Conservation (phyloP, 2,888 invertebrate genomes). For the Drosophila parthenogenetica region DNA sequence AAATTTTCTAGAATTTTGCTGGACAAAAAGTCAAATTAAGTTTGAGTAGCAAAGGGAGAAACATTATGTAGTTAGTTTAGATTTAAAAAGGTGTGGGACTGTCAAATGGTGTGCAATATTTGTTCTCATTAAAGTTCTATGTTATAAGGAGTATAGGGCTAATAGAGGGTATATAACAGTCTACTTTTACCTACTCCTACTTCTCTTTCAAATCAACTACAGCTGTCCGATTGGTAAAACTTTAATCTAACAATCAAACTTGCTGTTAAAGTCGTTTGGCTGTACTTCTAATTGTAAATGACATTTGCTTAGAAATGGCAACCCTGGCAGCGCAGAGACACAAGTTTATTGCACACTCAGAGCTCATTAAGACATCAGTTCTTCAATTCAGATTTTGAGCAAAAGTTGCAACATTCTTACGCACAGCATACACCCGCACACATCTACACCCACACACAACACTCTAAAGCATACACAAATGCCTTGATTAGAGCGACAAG, state of each 20-base stretch:
- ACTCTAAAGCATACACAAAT: conserved; percentile 34
- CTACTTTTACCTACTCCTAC: too few relatives aligned
- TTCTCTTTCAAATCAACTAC: too few relatives aligned
- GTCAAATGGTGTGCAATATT: background rate
- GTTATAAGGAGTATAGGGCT: too few relatives aligned
- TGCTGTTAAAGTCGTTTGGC: conserved; percentile 18
- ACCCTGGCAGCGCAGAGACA: conserved; percentile 9
- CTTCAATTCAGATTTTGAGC: conserved; percentile 6
- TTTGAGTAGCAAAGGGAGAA: background rate
- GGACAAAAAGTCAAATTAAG: background rate
- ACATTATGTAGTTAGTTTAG: background rate
- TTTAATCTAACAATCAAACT: background rate
- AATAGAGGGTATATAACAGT: too few relatives aligned
- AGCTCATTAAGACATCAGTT: conserved; percentile 50
- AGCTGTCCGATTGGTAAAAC: too few relatives aligned
- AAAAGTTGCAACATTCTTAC: conserved; percentile 21
- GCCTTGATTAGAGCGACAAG: conserved; percentile 74
- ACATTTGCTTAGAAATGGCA: conserved; percentile 36
- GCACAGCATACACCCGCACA: conserved; percentile 24
- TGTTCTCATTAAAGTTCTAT: background rate
- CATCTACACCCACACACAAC: conserved; percentile 37
- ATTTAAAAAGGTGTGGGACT: background rate
- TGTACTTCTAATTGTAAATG: conserved; percentile 50
- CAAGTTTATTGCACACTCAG: conserved; percentile 57
- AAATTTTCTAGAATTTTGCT: conserved; percentile 5